Percentiles rank a stretch among this genome's conserved stretches.
These are phyloP conservation scores for Tauraco erythrolophus DNA, from an alignment of 2,113 vertebrate genomes.

Conservation along the genomic window DNA sequence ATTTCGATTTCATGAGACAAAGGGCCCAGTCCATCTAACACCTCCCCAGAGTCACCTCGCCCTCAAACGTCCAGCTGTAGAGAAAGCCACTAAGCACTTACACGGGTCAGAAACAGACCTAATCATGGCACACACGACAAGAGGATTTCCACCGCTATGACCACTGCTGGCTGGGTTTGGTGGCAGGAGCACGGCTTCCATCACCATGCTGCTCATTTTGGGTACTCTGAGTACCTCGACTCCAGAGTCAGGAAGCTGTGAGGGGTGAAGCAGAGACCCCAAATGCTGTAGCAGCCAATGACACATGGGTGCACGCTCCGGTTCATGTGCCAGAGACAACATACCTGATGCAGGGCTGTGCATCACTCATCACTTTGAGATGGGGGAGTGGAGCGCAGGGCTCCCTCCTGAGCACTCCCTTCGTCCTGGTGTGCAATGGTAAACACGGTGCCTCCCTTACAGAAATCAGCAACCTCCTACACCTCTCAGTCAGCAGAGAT, in stretches of 20 bases:
- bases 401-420: background rate
- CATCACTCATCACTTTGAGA: background rate
- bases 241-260: background rate
- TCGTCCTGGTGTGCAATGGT: background rate
- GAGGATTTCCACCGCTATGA: background rate
- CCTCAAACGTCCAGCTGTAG: background rate
- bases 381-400: background rate
- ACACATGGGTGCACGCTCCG: accelerated
- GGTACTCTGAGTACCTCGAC: background rate
- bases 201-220: background rate
- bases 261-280: background rate
- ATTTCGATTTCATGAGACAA: background rate
- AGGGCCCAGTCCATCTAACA: background rate
- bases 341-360: accelerated
- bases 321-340: accelerated
- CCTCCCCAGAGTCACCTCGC: background rate
- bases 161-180: background rate
- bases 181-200: background rate
- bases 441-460: background rate
- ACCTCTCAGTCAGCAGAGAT: background rate
- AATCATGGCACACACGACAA: background rate
- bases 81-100: background rate
- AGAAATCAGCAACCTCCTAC: background rate
- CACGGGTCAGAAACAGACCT: background rate
- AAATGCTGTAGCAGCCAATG: background rate